Evolutionary conservation across 92 coral and sea anemone species (phyloP), one percentile per base, ranked within the genome.

Genomic region (Epizoanthus fatuus): DNA sequence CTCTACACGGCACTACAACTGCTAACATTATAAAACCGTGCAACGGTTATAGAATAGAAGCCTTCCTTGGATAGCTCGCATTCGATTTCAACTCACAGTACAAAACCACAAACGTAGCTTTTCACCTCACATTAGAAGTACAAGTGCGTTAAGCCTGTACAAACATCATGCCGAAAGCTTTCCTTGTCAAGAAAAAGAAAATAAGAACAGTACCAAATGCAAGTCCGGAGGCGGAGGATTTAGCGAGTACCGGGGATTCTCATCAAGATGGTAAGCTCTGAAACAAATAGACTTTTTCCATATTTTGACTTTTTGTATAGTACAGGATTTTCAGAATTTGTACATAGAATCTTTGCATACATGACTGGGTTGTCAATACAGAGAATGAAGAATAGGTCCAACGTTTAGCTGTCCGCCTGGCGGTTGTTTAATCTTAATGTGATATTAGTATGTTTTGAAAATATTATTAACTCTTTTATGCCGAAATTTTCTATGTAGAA

Each of bases 141-240:
- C 39, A 17, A 49, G 39, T 68, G 15, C 39, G 52, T 19, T 52
- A 58, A 42, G 58, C 75, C 81, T 77, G 62, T 52, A 54, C 59
- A 73, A 85, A 25, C 84, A 81, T 16, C 51, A 93, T 93, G 97
- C 97, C 97, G 72, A 91, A 88, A 81, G 87, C 97, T 65, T 93
- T 93, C 74, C 97, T 93, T 54, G 97, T 93, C 86, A 93, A 93
- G 87, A 89, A 91, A 81, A 81, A 89, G 86, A 93, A 91, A 76
- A 57, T 83, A 67, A 88, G 90, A 66, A 80, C 73, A 60, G 82
- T 49, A 7, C 53, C 81, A 51, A 80, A 80, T 57, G 47, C 75
- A 3, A 69, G 65, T 19, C 64, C 1, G 32, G 65, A 56, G 40
- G 44, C 1, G 32, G 65, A 56, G 40, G 44, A 5, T 13, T 16